These are phyloP conservation scores for Mongoloraphidia duomilia DNA, from an alignment of 2,888 invertebrate species.

Conservation along the genomic window DNA sequence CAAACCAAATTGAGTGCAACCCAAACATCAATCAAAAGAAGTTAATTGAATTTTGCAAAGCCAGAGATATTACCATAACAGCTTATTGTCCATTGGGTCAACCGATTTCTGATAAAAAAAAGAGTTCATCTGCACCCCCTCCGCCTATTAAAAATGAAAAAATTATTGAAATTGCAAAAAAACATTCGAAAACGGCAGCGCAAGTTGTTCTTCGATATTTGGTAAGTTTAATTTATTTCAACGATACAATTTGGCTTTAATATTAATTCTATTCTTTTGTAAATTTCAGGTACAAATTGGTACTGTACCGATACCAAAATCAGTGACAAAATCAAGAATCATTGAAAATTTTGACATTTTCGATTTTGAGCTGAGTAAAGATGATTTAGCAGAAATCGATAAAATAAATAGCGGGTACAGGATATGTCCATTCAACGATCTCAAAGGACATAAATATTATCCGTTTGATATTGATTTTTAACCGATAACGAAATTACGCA, in stretches of 20 bases:
- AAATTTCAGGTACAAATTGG: constrained; percentile 44
- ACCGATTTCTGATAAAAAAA: constrained; percentile 62
- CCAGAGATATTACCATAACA: constrained; percentile 50
- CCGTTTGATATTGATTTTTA: constrained; percentile 25
- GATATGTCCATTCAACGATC: constrained; percentile 34
- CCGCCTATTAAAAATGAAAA: constrained; percentile 58
- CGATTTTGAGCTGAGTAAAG: constrained; percentile 53
- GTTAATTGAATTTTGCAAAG: constrained; percentile 52
- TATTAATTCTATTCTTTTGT: background rate
- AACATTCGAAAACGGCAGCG: constrained; percentile 50
- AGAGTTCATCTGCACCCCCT: constrained; percentile 59
- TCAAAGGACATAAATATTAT: constrained; percentile 26
- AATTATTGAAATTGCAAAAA: constrained; percentile 42
- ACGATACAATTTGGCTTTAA: constrained; percentile 31
- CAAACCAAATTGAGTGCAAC: constrained; percentile 63
- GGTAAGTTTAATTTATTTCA: constrained; percentile 29
- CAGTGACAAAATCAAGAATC: constrained; percentile 55
- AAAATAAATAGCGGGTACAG: constrained; percentile 58
- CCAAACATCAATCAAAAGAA: constrained; percentile 61
- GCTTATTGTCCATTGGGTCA: constrained; percentile 82
- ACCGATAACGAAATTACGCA: background rate
- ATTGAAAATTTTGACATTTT: constrained; percentile 55
- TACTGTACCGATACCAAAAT: constrained; percentile 67
- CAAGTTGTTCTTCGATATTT: constrained; percentile 54
- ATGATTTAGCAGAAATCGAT: constrained; percentile 52